Conservation (phyloP, 2,113 vertebrate genomes). For the Neolamprologus sp. region DNA sequence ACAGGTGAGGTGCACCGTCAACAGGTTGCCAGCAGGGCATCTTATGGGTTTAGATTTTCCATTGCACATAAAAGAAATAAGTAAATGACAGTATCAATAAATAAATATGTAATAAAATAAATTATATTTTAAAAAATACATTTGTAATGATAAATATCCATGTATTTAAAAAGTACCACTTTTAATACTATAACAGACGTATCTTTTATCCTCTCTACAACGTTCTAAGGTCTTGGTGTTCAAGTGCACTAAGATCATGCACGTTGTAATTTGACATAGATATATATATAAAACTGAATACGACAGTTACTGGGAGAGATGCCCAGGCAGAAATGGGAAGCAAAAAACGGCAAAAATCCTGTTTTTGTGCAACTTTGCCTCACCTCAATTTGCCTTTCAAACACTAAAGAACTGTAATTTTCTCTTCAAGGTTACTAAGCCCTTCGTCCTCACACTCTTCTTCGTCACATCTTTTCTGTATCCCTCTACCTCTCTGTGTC, state of each 20-base stretch:
- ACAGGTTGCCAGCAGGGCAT: background rate
- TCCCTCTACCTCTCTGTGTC: background rate
- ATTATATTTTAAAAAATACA: background rate
- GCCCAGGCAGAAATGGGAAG: background rate
- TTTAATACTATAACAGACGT: background rate
- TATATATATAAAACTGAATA: background rate
- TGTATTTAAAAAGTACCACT: background rate
- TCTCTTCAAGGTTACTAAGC: background rate
- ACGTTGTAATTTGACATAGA: background rate
- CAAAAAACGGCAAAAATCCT: background rate
- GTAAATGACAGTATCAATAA: background rate
- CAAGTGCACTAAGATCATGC: background rate
- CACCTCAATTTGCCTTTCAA: background rate
- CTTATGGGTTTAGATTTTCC: background rate
- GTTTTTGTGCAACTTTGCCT: background rate
- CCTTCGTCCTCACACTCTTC: background rate
- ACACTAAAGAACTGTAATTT: background rate
- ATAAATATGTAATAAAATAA: background rate
- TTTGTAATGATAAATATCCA: background rate
- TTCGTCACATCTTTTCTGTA: background rate
- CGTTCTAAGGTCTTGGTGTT: background rate
- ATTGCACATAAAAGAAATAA: background rate
- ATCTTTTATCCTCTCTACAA: background rate
- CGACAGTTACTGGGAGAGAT: background rate
- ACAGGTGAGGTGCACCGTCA: background rate